Base-by-base conservation (phyloP, 2,113 vertebrate genomes). In the Mesembrinibis cayennensis region DNA sequence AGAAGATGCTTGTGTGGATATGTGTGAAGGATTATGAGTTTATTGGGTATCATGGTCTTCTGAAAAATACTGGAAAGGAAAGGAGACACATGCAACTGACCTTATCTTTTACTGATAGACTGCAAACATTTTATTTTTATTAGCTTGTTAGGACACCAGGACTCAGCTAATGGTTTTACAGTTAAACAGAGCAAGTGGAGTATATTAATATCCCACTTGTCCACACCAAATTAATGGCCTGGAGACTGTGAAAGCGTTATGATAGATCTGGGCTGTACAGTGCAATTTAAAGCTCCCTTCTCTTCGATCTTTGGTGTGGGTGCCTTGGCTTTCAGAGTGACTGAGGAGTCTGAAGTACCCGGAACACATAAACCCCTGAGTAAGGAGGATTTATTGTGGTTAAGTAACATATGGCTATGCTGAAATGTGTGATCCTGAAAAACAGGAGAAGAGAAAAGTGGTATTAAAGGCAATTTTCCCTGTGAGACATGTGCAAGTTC, bases 61-160 rank as follows among this genome's bases (percentile, higher is more conserved):
- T 67, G 16, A 30, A 71, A 93, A 90, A 72, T 55, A 45, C 45
- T 73, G 38, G 10, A 63, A 90, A 69, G 26, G 26, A 89, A 70
- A 87, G 10, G 13, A 85, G 42, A 70, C 16, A 58, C 17, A 32
- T 45, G 38, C 29, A 92, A 61, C 25, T 85, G 79, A 95, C 93
- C 76, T 95, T 95, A 65, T 65, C 36, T 76, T 72, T 87, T 94
- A 76, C 40, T 72, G 69, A 82, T 25, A 82, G 47, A 61, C 7
- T 69, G 40, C 65, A 95, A 92, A 81, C 34, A 27, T 88, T 70
- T 92, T 92, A 73, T 74, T 97, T 94, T 96, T 93, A 94, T 93
- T 91, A 94, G 34, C 58, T 94, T 95, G 36, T 92, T 91, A 95
- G 62, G 52, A 79, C 61, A 82, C 23, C 1, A 7, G 30, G 81